Percentiles rank a stretch among this genome's conserved stretches.
phyloP scores from a whole-genome alignment of 1,140 invertebrate genomes.

The Riptortus pedestris region DNA sequence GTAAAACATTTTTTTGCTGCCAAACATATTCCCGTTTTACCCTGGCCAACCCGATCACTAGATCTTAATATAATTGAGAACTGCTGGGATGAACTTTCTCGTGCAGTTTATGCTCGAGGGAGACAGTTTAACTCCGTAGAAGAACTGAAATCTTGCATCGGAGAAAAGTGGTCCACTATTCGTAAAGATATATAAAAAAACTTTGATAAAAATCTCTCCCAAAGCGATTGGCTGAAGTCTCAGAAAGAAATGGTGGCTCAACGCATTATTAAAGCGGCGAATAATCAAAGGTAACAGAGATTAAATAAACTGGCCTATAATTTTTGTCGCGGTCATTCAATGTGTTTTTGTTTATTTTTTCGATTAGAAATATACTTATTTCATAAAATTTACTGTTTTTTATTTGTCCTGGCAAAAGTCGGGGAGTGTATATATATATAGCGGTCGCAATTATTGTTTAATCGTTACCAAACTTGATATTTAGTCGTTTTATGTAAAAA shows the following conservation, averaged over 20 bases:
- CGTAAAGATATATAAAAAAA: constrained; percentile 3
- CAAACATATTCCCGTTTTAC: not conserved
- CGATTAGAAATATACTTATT: not conserved
- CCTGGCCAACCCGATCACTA: not conserved
- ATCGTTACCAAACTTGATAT: no score
- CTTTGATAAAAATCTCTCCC: not conserved
- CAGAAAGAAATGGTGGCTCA: not conserved
- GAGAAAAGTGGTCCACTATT: not conserved
- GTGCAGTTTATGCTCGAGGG: not conserved
- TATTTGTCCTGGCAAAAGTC: no score
- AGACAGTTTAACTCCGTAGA: constrained; percentile 1
- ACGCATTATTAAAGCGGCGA: not conserved
- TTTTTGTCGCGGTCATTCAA: not conserved
- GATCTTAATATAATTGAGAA: constrained; percentile 1
- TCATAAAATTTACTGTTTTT: not conserved
- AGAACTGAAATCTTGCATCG: not conserved
- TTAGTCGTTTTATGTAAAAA: no score
- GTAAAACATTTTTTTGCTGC: not conserved
- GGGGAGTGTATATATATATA: no score
- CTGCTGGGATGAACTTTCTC: constrained; percentile 1
- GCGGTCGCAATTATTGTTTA: no score
- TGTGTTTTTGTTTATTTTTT: not conserved
- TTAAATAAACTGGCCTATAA: not conserved
- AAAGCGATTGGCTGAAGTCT: not conserved
- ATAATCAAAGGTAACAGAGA: not conserved